Percentiles rank a stretch among this genome's conserved stretches.
These are phyloP conservation scores for Hoplostethus atlanticus DNA, from an alignment of 2,797 vertebrate species.

Conservation along the genomic window DNA sequence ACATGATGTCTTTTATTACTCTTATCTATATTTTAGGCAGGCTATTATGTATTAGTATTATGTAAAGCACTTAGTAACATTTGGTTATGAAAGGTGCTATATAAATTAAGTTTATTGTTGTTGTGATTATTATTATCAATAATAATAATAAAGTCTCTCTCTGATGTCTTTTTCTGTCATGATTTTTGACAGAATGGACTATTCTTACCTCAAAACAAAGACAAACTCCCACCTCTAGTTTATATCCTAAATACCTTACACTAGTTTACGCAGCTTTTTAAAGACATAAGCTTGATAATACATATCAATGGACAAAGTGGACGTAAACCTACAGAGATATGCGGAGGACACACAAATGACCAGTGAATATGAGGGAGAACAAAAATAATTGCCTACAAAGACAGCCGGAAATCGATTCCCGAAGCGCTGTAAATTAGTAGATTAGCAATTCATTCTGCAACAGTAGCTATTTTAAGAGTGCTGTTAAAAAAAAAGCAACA, in stretches of 20 bases:
- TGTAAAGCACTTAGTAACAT: no score
- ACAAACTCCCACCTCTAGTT: neutral
- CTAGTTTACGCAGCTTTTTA: neutral
- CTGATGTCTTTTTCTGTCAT: constrained; percentile 22
- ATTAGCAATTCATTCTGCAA: constrained; percentile 19
- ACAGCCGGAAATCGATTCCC: constrained; percentile 18
- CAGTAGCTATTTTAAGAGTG: constrained; percentile 48
- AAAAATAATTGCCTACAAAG: constrained; percentile 20
- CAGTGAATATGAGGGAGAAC: constrained; percentile 1
- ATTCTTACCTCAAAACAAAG: constrained; percentile 30
- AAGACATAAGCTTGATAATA: neutral
- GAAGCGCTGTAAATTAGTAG: neutral
- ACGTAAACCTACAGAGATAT: neutral
- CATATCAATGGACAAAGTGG: neutral
- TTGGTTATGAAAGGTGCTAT: no score
- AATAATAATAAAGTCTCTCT: constrained; percentile 1
- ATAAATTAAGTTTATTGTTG: no score
- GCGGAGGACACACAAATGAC: neutral
- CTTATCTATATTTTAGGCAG: no score
- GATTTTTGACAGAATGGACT: constrained; percentile 10
- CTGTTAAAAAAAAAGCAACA: constrained; percentile 25
- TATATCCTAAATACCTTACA: constrained; percentile 1
- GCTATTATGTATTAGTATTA: no score
- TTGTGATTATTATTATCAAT: no score
- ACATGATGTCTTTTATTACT: no score